phyloP scores from a whole-genome alignment of 2,113 vertebrate genomes.

The Dunckerocampus dactyliophorus region DNA sequence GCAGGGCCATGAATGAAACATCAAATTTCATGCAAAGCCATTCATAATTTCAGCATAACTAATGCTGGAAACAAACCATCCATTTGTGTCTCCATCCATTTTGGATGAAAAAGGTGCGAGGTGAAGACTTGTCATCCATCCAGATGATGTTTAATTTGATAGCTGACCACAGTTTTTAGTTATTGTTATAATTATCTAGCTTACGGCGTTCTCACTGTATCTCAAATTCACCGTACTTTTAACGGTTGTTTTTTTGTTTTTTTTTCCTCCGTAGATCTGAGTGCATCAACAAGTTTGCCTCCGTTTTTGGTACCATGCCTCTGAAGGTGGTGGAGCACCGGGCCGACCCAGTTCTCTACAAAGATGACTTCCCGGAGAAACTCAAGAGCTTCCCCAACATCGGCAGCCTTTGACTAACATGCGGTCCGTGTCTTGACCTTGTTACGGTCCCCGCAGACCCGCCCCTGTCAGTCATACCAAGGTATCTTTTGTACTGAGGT shows the following conservation, averaged over 20 bases:
- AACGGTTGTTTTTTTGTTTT: not conserved
- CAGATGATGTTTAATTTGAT: no score
- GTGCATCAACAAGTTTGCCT: constrained; percentile 98
- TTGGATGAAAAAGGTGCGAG: no score
- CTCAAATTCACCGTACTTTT: not conserved
- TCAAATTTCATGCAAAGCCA: no score
- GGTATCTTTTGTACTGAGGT: constrained; percentile 4
- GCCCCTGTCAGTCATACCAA: constrained; percentile 7
- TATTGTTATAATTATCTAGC: no score
- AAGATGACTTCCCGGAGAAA: constrained; percentile 98
- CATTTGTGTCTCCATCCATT: no score
- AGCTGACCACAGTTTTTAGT: no score
- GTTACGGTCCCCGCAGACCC: constrained; percentile 9
- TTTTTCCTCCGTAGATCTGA: constrained; percentile 77
- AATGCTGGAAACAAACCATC: no score
- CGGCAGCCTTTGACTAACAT: constrained; percentile 82
- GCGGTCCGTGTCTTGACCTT: not conserved
- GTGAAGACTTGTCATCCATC: no score
- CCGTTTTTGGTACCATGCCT: constrained; percentile 95
- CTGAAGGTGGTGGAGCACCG: constrained; percentile 97
- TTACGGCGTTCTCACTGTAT: no score
- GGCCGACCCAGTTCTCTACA: constrained; percentile 94
- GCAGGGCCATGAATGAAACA: no score
- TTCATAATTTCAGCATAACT: no score
- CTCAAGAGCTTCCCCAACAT: constrained; percentile 99